Base-by-base conservation (phyloP, 2,888 invertebrate species). In the Isotomurus palustris region DNA sequence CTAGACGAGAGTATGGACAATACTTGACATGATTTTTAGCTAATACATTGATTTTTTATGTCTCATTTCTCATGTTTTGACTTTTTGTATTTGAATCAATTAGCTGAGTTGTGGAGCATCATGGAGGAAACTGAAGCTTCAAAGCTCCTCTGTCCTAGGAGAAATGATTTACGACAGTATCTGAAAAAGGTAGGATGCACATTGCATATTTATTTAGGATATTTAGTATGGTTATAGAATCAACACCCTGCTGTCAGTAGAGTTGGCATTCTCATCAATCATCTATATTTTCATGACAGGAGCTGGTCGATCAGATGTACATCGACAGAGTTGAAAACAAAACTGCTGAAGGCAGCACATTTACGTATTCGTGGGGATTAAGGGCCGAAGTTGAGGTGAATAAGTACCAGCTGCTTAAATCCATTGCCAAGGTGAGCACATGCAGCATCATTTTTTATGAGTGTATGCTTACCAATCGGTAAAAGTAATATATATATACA, bases 131-230 rank as follows among this genome's bases (percentile, higher is more conserved):
- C n/a, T n/a, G n/a, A n/a, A n/a, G n/a, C n/a, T n/a, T n/a, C n/a
- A n/a, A n/a, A n/a, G n/a, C n/a, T n/a, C n/a, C n/a, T n/a, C 2
- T 53, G 47, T 25, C 29, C 32, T 28, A 24, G 28, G 25, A 32
- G 44, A 25, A 50, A 58, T 1, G 44, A 53, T 35, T 22, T 58
- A 1, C 21, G 22, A 44, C n/a, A 35, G 3, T 49, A 44, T 35
- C 29, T 58, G 27, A 58, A 58, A 43, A 43, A 43, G 19, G 58
- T 58, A 53, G 44, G 36, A n/a, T n/a, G n/a, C n/a, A 35, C 27
- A 4, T 51, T 19, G 21, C 5, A 22, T n/a, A 51, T 10, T 38
- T 5, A 24, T n/a, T 17, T 6, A n/a, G 21, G 8, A 5, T 10
- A 22, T 21, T 25, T 44, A 4, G 44, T 21, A 21, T 17, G 10